phyloP scores from a whole-genome alignment of 2,797 vertebrate species.

The Coilia nasus region DNA sequence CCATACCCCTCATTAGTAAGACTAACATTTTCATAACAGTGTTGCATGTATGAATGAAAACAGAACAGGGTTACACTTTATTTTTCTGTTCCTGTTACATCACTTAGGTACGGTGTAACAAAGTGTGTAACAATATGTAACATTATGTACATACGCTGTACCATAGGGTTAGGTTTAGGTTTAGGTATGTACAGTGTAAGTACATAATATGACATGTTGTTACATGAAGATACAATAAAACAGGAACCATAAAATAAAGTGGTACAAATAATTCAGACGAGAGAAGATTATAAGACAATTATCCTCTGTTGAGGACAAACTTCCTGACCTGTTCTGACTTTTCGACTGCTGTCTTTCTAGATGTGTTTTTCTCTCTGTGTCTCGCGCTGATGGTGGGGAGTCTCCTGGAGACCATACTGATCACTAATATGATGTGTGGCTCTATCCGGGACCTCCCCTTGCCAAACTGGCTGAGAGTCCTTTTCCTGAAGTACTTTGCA shows the following conservation, averaged over 20 bases:
- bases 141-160: no score
- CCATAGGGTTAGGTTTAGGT: no score
- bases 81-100: no score
- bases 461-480: slow-evolving; percentile 56
- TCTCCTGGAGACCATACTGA: slow-evolving; percentile 81
- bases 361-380: slow-evolving; percentile 82
- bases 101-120: not conserved
- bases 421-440: slow-evolving; percentile 73
- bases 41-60: slow-evolving; percentile 25
- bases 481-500: slow-evolving; percentile 46
- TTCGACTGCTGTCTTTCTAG: slow-evolving; percentile 72
- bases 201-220: no score
- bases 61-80: no score
- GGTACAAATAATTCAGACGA: no score
- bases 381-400: slow-evolving; percentile 84
- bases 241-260: no score
- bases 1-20: slow-evolving; percentile 61
- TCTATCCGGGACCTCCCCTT: slow-evolving; percentile 52
- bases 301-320: no score
- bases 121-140: no score
- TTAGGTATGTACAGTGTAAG: no score
- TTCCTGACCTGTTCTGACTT: slow-evolving; percentile 73
- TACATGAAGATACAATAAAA: no score
- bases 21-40: slow-evolving; percentile 45
- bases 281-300: no score